Conservation (phyloP, 2,797 vertebrate genomes). For the Adrianichthys oophorus region DNA sequence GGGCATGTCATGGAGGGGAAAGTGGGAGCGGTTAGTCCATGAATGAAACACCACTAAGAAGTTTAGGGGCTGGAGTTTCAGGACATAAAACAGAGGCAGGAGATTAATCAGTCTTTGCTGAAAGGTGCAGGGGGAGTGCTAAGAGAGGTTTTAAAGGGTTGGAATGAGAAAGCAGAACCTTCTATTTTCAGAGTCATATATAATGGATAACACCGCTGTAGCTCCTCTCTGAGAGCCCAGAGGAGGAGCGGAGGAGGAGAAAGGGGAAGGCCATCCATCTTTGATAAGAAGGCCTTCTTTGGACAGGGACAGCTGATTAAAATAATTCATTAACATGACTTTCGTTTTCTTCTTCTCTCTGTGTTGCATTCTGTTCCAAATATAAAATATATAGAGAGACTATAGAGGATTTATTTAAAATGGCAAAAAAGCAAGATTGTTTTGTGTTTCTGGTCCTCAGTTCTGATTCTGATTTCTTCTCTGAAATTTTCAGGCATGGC, state of each 20-base stretch:
- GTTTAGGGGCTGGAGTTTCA: constrained; percentile 46
- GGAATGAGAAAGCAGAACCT: constrained; percentile 71
- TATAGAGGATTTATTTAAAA: constrained; percentile 9
- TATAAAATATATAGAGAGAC: constrained; percentile 28
- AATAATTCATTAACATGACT: constrained; percentile 78
- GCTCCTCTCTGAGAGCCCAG: constrained; percentile 67
- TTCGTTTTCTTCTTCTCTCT: constrained; percentile 31
- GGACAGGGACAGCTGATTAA: constrained; percentile 73
- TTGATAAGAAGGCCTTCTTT: constrained; percentile 77
- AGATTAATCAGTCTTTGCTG: constrained; percentile 60
- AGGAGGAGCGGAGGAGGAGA: constrained; percentile 36
- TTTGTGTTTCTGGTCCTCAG: constrained; percentile 17
- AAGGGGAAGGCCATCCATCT: constrained; percentile 71
- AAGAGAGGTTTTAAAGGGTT: constrained; percentile 66
- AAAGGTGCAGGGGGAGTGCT: constrained; percentile 33
- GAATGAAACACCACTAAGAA: constrained; percentile 61
- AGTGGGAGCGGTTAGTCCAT: constrained; percentile 25
- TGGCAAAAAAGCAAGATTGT: constrained; percentile 7
- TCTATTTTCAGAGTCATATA: constrained; percentile 81
- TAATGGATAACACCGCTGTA: constrained; percentile 76
- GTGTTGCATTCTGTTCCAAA: constrained; percentile 44
- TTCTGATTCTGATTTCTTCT: constrained; percentile 60
- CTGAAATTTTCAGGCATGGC: constrained; percentile 82
- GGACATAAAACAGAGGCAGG: constrained; percentile 42
- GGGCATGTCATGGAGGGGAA: constrained; percentile 26